These are phyloP conservation scores for Oophaga sylvatica DNA, from an alignment of 2,797 vertebrate species.

Conservation along the genomic window DNA sequence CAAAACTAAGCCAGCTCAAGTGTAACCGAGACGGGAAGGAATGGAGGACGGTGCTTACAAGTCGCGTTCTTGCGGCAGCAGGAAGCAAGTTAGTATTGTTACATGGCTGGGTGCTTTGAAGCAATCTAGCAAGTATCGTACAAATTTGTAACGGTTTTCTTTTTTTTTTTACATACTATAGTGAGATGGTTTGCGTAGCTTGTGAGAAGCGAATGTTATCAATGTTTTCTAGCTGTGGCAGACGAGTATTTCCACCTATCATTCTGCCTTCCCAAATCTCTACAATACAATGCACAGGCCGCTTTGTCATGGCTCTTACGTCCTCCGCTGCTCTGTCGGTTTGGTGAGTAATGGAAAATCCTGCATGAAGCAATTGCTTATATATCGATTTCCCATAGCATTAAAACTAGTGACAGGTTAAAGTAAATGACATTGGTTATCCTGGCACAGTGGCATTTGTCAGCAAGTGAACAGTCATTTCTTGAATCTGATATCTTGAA, in stretches of 20 bases:
- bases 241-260: conserved; percentile 91
- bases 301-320: conserved; percentile 91
- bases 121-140: neutral
- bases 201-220: conserved; percentile 91
- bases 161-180: conserved; percentile 61
- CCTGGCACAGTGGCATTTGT: too few species aligned
- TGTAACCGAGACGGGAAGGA: conserved; percentile 89
- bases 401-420: too few species aligned
- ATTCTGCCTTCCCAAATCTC: conserved; percentile 86
- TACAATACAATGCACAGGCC: conserved; percentile 88
- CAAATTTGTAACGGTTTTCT: too few species aligned
- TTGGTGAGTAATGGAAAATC: conserved; percentile 77
- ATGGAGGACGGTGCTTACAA: conserved; percentile 90
- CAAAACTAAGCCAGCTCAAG: conserved; percentile 89
- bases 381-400: neutral
- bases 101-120: too few species aligned
- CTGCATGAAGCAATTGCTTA: neutral
- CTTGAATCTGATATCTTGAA: too few species aligned
- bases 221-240: conserved; percentile 90
- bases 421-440: neutral
- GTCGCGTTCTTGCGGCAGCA: conserved; percentile 84
- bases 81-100: conserved; percentile 85
- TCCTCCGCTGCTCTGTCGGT: conserved; percentile 89
- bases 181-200: conserved; percentile 88
- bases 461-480: too few species aligned